These are phyloP conservation scores for Crotophaga sulcirostris DNA, from an alignment of 2,113 vertebrate genomes.

Conservation along the genomic window DNA sequence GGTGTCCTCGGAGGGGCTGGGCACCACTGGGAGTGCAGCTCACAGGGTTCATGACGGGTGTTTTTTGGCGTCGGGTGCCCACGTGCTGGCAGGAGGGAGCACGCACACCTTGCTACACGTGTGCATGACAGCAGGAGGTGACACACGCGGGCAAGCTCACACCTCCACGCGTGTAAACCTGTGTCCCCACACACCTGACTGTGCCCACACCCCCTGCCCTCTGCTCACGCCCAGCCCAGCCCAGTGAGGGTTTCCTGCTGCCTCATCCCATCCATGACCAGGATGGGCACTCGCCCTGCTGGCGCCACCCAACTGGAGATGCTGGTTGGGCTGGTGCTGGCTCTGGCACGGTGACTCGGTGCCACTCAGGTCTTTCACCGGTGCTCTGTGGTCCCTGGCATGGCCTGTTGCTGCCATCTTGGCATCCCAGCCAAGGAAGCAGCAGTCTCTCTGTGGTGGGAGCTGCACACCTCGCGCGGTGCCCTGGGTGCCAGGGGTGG, in stretches of 20 bases:
- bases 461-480: not conserved
- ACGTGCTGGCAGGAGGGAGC: not conserved
- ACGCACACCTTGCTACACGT: not conserved
- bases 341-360: not conserved
- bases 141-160: not conserved
- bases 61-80: not conserved
- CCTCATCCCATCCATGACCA: not conserved
- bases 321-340: not conserved
- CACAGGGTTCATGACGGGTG: rapidly evolving
- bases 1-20: not conserved
- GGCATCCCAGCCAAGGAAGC: not conserved
- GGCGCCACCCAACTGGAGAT: not conserved
- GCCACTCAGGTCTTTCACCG: not conserved
- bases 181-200: not conserved
- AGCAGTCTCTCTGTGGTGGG: not conserved
- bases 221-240: not conserved
- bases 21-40: not conserved
- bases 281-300: not conserved
- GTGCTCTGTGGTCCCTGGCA: not conserved
- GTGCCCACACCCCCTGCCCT: not conserved
- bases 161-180: rapidly evolving
- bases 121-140: not conserved
- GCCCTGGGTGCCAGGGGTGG: rapidly evolving
- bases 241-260: not conserved
- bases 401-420: not conserved